Percentiles rank a stretch among this genome's conserved stretches.
Evolutionary conservation across 2,888 invertebrate genomes (phyloP).

Genomic region (Andrena camellia): DNA sequence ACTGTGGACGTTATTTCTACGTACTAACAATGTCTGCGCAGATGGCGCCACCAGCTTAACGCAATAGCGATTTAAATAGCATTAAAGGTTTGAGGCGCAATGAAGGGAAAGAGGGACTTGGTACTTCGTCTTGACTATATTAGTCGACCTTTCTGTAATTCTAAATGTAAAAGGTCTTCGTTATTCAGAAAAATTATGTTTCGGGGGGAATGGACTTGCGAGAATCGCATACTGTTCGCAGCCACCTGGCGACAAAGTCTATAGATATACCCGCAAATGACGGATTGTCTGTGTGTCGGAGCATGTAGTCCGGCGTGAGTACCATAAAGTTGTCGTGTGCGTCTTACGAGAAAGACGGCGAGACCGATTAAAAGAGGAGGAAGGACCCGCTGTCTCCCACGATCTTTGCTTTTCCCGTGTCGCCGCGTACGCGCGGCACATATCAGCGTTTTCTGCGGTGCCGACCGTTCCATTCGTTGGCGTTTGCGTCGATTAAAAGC

Average conservation of each 20-base stretch:
- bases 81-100: too few relatives aligned
- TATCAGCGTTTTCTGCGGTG: constrained; percentile 16
- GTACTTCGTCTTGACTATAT: neutral
- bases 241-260: neutral
- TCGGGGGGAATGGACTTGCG: neutral
- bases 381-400: neutral
- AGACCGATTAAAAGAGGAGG: neutral
- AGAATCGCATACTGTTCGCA: neutral
- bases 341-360: neutral
- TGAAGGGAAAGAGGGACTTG: neutral
- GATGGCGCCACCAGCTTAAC: neutral
- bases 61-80: constrained; percentile 5
- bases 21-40: neutral
- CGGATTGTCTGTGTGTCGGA: neutral
- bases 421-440: constrained; percentile 35
- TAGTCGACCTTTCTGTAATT: neutral
- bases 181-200: neutral
- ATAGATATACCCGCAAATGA: neutral
- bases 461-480: neutral
- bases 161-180: neutral
- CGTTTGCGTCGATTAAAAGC: constrained; percentile 11
- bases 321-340: neutral
- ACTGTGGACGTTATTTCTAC: neutral
- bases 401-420: constrained; percentile 54
- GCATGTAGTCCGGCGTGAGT: constrained; percentile 8